Evolutionary conservation across 2,113 vertebrate species (phyloP).

Genomic region (Crotophaga sulcirostris): DNA sequence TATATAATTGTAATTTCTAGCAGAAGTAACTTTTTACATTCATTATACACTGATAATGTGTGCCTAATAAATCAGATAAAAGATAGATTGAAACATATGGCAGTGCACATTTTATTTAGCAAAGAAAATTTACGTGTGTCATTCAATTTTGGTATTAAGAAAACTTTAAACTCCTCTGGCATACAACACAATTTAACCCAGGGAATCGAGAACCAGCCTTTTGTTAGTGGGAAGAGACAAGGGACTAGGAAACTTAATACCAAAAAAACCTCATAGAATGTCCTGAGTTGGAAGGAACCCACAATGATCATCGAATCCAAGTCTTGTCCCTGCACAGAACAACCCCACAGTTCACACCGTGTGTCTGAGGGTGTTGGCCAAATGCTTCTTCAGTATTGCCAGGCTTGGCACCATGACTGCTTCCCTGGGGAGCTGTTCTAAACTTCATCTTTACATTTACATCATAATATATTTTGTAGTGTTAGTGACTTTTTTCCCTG

Average conservation of each 20-base stretch:
- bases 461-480: not conserved
- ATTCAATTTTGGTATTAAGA: not conserved
- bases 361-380: too few species aligned
- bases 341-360: too few species aligned
- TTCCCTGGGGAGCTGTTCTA: not conserved
- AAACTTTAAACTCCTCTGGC: not conserved
- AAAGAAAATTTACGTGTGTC: not conserved
- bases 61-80: not conserved
- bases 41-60: not conserved
- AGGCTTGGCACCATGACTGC: too few species aligned
- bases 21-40: not conserved
- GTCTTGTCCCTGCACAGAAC: too few species aligned
- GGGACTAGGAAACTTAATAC: not conserved
- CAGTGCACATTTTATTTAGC: not conserved
- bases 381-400: too few species aligned
- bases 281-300: too few species aligned
- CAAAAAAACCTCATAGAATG: not conserved
- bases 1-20: not conserved
- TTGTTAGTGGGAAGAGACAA: not conserved
- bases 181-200: not conserved
- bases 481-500: rapidly evolving
- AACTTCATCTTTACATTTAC: not conserved
- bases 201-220: not conserved
- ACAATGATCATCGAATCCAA: too few species aligned
- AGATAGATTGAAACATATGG: not conserved